phyloP scores from a whole-genome alignment of 2,113 vertebrate species.

The Strix aluco region DNA sequence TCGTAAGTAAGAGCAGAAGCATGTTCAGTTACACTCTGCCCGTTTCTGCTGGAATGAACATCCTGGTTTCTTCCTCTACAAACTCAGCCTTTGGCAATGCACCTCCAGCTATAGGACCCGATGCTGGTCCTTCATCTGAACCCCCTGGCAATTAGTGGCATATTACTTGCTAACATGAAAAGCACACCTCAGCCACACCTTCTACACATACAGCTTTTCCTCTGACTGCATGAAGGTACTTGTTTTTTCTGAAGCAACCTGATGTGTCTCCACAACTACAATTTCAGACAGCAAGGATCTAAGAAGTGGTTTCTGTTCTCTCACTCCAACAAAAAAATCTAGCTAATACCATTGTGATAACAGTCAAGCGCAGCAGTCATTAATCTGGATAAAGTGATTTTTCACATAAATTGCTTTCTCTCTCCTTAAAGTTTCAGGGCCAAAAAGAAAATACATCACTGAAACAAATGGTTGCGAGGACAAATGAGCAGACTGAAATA shows the following conservation, averaged over 20 bases:
- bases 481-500: conserved; percentile 32
- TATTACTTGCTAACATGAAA: background rate
- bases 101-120: background rate
- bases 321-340: background rate
- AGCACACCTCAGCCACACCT: background rate
- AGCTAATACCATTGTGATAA: conserved; percentile 16
- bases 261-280: background rate
- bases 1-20: background rate
- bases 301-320: conserved; percentile 3
- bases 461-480: conserved; percentile 47
- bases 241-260: background rate
- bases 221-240: background rate
- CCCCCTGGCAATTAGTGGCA: background rate
- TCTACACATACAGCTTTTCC: background rate
- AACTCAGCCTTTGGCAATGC: background rate
- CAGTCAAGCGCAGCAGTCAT: conserved; percentile 20
- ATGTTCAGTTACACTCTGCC: background rate
- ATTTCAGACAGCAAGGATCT: background rate
- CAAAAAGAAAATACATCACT: conserved; percentile 57
- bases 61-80: background rate
- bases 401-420: conserved; percentile 65
- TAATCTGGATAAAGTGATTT: conserved; percentile 64
- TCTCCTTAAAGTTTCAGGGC: conserved; percentile 39
- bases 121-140: background rate
- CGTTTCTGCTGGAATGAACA: background rate